Base-by-base conservation (phyloP, 2,888 invertebrate species). In the Trissolcus brochymenae region DNA sequence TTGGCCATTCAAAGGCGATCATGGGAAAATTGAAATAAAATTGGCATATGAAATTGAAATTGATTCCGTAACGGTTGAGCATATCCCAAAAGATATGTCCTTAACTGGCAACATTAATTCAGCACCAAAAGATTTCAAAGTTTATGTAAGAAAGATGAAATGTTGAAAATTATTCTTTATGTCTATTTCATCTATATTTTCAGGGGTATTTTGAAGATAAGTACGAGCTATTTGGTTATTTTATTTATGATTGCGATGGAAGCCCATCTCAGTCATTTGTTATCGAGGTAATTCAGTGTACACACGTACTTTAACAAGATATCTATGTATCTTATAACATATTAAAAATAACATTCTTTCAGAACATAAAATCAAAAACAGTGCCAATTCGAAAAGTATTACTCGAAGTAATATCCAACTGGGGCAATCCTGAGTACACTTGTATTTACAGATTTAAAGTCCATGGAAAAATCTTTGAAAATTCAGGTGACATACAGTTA, bases 1-100 rank as follows among this genome's bases (percentile, higher is more conserved):
- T 85, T 93, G 92, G 92, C 91, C 92, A 6, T 92, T 93, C 84
- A 90, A 88, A 72, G 92, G 92, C 13, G 82, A 85, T 11, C 80
- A 87, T 29, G 92, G 92, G 6, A 86, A 85, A 80, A 76, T 87
- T 43, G 82, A 84, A 76, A 85, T 87, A 53, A 79, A 84, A 75
- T 80, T 87, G 21, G 85, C 86, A 9, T 65, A 83, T 57, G 88
- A 88, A 74, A 81, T 91, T 21, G 90, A 91, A 3, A 89, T 91
- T 14, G 90, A 90, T 7, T 88, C 89, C 29, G 90, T 93, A 67
- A 90, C 91, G 2, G 81, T 93, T 67, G 93, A 93, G 82, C 93
- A 93, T 81, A 91, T 92, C 65, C 90, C 92, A 13, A 86, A 86
- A 50, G 85, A 87, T 14, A 84, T 91, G 6, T 90, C 92, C 1